Percentiles rank a stretch among this genome's conserved stretches.
Evolutionary conservation across 2,797 vertebrate species (phyloP).

Genomic region (Myoxocephalus aenaeus): DNA sequence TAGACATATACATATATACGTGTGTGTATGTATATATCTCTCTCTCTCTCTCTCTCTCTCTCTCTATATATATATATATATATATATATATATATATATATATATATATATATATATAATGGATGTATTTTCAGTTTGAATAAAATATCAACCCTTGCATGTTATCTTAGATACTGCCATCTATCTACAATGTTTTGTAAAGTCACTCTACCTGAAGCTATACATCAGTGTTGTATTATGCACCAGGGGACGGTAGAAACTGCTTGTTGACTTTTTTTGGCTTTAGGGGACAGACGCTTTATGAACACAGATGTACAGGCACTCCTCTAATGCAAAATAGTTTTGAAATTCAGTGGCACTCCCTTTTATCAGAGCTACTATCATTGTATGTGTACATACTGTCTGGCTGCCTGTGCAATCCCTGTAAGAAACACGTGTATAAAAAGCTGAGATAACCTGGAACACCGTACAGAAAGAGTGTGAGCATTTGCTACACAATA

Average conservation of each 20-base stretch:
- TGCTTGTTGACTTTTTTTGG: constrained; percentile 48
- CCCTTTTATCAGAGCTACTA: constrained; percentile 33
- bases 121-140: constrained; percentile 20
- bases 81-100: no score
- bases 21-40: no score
- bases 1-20: not conserved
- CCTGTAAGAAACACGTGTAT: constrained; percentile 20
- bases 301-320: constrained; percentile 42
- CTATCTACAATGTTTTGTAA: constrained; percentile 44
- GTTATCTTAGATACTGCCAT: constrained; percentile 40
- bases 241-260: constrained; percentile 23
- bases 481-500: constrained; percentile 7
- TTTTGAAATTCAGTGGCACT: constrained; percentile 27
- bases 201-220: constrained; percentile 48
- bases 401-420: constrained; percentile 19
- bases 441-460: not conserved
- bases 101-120: no score
- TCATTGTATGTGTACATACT: constrained; percentile 10
- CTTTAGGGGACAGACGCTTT: constrained; percentile 52
- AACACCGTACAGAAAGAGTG: constrained; percentile 7
- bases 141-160: constrained; percentile 25
- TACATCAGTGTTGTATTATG: constrained; percentile 46
- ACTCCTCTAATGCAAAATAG: constrained; percentile 35
- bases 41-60: no score
- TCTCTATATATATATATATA: no score